These are phyloP conservation scores for Diarsia brunnea DNA, from an alignment of 2,888 invertebrate species.

Conservation along the genomic window DNA sequence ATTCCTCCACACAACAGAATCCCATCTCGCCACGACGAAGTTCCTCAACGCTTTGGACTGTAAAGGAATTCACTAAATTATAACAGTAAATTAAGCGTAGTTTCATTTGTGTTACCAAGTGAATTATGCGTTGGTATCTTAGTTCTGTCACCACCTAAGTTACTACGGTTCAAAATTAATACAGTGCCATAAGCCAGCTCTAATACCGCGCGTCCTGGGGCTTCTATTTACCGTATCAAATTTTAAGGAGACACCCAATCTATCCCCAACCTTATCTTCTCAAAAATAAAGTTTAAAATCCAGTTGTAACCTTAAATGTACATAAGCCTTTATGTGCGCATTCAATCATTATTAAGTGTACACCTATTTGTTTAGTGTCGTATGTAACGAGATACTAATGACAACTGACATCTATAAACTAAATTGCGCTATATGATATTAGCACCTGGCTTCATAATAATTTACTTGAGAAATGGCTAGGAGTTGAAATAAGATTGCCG, in stretches of 20 bases:
- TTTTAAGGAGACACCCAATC: conserved; percentile 74
- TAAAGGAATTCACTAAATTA: conserved; percentile 90
- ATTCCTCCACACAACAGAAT: conserved; percentile 59
- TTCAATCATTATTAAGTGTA: conserved; percentile 88
- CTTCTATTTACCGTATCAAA: conserved; percentile 88
- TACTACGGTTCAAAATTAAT: conserved; percentile 91
- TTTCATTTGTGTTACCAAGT: conserved; percentile 90
- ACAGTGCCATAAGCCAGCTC: conserved; percentile 90
- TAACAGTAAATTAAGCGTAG: conserved; percentile 90
- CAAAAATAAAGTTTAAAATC: conserved; percentile 65
- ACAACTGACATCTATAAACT: conserved; percentile 87
- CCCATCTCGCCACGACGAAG: conserved; percentile 67
- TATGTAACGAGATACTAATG: conserved; percentile 88
- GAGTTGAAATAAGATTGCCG: conserved; percentile 35
- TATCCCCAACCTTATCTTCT: conserved; percentile 67
- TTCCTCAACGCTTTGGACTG: conserved; percentile 75
- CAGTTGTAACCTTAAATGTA: conserved; percentile 29
- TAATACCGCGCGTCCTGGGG: conserved; percentile 85
- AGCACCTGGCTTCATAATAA: conserved; percentile 59
- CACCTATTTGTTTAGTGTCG: conserved; percentile 90
- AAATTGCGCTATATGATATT: conserved; percentile 73
- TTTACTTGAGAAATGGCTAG: conserved; percentile 47
- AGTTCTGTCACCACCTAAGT: conserved; percentile 90
- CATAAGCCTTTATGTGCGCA: conserved; percentile 75
- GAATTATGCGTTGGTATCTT: conserved; percentile 90